Evolutionary conservation across 2,797 vertebrate species (phyloP).

Genomic region (Pangasius macronema): DNA sequence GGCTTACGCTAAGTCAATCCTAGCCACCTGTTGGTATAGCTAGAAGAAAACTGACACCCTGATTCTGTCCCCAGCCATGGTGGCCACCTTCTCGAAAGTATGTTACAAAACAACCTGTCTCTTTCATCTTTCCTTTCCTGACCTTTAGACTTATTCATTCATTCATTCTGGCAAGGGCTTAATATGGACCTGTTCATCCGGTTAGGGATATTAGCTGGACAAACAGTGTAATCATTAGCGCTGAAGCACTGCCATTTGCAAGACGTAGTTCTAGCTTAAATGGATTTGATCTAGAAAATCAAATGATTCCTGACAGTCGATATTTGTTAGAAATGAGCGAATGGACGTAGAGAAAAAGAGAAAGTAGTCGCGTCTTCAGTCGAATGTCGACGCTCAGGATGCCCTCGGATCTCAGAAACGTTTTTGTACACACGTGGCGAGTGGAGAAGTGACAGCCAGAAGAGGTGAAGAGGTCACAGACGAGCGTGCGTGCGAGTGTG

Average conservation of each 20-base stretch:
- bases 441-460: neutral
- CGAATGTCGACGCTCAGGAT: too few species aligned
- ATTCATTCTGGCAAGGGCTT: neutral
- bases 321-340: neutral
- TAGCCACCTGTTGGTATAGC: conserved; percentile 60
- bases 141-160: neutral
- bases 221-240: conserved; percentile 1
- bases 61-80: conserved; percentile 28
- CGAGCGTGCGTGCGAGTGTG: neutral
- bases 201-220: conserved; percentile 22
- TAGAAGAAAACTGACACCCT: conserved; percentile 61
- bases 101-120: neutral
- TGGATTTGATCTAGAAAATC: neutral
- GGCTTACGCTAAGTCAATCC: conserved; percentile 39
- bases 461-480: conserved; percentile 32
- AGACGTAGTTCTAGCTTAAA: conserved; percentile 2
- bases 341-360: neutral
- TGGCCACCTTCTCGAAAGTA: conserved; percentile 25
- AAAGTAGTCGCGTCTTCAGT: neutral
- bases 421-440: neutral
- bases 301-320: neutral
- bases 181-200: conserved; percentile 9
- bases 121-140: neutral
- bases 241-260: neutral
- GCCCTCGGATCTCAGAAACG: neutral